Evolutionary conservation across 2,888 invertebrate genomes (phyloP), one percentile per base, ranked within the genome.

Genomic region (Caenorhabditis macrosperma): DNA sequence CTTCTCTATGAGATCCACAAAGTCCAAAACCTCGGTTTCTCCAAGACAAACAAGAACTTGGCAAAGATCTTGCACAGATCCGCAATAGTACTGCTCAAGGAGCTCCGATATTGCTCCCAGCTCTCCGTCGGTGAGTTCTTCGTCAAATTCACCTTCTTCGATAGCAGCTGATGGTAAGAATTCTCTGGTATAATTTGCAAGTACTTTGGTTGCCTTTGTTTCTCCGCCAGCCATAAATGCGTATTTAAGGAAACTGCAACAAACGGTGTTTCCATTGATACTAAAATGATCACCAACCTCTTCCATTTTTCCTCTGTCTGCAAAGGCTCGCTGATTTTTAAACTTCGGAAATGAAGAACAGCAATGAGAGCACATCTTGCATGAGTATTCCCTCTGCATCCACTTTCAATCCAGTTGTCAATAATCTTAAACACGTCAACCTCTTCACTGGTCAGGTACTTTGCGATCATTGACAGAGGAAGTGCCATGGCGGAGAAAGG

Each of bases 61-160:
- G 6, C 74, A 74, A 0, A 74, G 33, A n/a, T 74, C 74, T 17
- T 64, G 64, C 12, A 33, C 50, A 12, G 64, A 74, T 5, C 74
- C 74, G 44, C 74, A 74, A 15, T 17, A 41, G 12, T 74, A 41
- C 24, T 74, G 48, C 5, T 57, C 57, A 1, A 64, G 28, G 0
- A 74, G 12, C 7, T 12, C 28, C 12, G 38, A 57, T 0, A 74
- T 20, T 1, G 17, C 48, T 1, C 22, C n/a, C 9, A 33, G 24
- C 10, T 64, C 59, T 4, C 12, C 20, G 10, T 41, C 74, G 3
- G 35, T 22, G 2, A 55, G 10, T 5, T 64, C 59, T 48, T 63
- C 55, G 38, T 69, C 69, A 0, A 69, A 30, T 17, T 44, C 57
- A 3, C 15, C 1, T n/a, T 69, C 52, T 15, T 41, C 48, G 9